Evolutionary conservation across 2,888 invertebrate genomes (phyloP), one percentile per base, ranked within the genome.

Genomic region (Andrena praecox): DNA sequence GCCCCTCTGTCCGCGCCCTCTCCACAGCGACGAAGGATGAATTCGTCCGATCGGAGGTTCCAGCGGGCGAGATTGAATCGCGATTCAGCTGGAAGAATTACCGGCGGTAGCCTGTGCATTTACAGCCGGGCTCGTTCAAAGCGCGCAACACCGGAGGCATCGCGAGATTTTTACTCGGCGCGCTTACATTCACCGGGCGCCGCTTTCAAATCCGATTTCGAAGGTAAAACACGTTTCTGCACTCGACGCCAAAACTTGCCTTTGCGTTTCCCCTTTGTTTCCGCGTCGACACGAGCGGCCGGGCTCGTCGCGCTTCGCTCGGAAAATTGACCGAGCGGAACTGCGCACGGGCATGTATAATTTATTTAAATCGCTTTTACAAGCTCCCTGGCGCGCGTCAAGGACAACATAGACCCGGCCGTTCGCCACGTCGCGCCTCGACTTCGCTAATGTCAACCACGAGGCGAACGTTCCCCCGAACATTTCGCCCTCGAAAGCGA

Each of bases 191-290:
- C 59, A 66, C 54, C 52, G 76, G 20, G 63, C 54, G 73, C 27
- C 63, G 77, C 82, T 71, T 80, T 87, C 69, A 77, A 85, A 83
- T 86, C 82, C 78, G 77, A 87, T 87, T 75, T 74, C 79, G 70
- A 62, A 77, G 69, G 77, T 81, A 54, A 87, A 87, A 87, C 87
- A 87, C 82, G 82, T 77, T 82, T 85, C 82, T 80, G 80, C 87
- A 87, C 85, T 87, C 87, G 87, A 80, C 77, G 66, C 42, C 67
- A 33, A 72, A 68, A 77, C 80, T 81, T 85, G 72, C 79, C 79
- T 81, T 85, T 73, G 60, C 77, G 60, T 33, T 71, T 56, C 60
- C 82, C 84, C 75, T 86, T 82, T 79, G 71, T 82, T 74, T 71
- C 67, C 24, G 6, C 33, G 50, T 16, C 31, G 60, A 52, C 56